These are phyloP conservation scores for Sinocyclocheilus grahami DNA, from an alignment of 2,113 vertebrate genomes.

Conservation along the genomic window DNA sequence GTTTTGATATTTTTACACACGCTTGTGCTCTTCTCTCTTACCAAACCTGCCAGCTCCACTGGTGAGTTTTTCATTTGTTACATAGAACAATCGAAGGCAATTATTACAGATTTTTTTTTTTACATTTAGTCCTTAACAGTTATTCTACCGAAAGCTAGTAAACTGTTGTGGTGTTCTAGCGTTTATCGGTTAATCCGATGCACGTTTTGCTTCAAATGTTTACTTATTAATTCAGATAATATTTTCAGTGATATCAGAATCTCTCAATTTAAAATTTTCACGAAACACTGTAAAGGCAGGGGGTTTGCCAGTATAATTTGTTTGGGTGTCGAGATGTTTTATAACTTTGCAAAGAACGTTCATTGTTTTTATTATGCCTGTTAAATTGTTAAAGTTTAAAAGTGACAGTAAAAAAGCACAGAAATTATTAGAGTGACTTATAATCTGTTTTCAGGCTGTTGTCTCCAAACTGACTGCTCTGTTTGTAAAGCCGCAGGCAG, in stretches of 20 bases:
- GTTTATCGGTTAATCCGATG: background rate
- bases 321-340: background rate
- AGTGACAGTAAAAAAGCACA: too few species aligned
- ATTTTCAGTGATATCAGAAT: background rate
- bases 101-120: background rate
- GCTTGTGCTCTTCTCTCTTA: background rate
- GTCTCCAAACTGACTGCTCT: background rate
- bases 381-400: too few species aligned
- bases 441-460: background rate
- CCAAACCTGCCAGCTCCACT: background rate
- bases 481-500: constrained; percentile 33
- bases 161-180: background rate
- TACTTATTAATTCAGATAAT: too few species aligned
- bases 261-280: background rate
- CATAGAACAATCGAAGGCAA: background rate
- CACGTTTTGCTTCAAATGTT: background rate
- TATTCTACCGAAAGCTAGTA: background rate
- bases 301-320: background rate
- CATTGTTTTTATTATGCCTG: too few species aligned
- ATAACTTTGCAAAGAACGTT: background rate
- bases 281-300: background rate
- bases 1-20: background rate
- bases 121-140: background rate
- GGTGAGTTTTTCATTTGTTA: background rate
- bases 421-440: background rate